Percentiles rank a stretch among this genome's conserved stretches.
Evolutionary conservation across 2,113 vertebrate species (phyloP).

Genomic region (Sylvilagus bachmani): DNA sequence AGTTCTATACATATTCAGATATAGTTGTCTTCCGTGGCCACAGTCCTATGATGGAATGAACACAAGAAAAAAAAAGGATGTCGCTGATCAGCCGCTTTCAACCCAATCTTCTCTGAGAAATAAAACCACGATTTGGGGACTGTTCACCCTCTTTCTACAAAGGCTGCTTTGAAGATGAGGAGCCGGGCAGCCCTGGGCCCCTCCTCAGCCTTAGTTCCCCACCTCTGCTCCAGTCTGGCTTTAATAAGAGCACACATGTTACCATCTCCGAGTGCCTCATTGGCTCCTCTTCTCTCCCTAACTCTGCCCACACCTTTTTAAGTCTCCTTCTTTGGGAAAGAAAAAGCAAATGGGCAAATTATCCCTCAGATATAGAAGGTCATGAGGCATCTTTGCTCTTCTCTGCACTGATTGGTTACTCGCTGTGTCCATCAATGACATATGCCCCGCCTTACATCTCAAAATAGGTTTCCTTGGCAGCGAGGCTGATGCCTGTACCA

Average conservation of each 20-base stretch:
- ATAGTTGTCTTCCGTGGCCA: neutral
- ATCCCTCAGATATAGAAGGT: neutral
- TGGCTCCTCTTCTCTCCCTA: neutral
- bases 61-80: neutral
- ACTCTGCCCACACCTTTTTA: neutral
- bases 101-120: constrained; percentile 37
- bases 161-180: neutral
- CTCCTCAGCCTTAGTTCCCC: neutral
- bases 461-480: neutral
- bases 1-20: neutral
- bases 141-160: neutral
- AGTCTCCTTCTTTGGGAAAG: neutral
- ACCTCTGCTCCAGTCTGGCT: neutral
- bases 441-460: neutral
- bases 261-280: neutral
- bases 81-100: neutral
- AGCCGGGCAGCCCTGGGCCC: neutral
- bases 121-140: constrained; percentile 50
- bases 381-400: neutral
- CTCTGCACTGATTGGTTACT: neutral
- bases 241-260: neutral
- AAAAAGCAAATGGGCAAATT: neutral
- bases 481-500: neutral
- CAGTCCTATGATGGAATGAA: neutral
- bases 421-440: neutral